Evolutionary conservation across 2,888 invertebrate species (phyloP).

Genomic region (Hydriomena furcata): DNA sequence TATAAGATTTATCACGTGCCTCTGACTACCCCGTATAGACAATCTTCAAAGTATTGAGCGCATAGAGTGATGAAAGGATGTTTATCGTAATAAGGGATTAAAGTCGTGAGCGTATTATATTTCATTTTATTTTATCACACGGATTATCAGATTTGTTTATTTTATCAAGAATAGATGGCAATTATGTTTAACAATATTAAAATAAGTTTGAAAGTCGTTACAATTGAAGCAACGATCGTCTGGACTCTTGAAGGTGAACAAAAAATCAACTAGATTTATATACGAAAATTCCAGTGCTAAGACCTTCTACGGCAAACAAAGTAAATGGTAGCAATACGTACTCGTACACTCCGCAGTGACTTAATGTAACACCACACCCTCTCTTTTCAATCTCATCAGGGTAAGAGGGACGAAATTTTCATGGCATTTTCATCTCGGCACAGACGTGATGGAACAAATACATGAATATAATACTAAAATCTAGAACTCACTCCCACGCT

Average conservation of each 20-base stretch:
- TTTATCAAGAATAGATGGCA: conserved; percentile 34
- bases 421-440: conserved; percentile 78
- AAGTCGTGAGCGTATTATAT: too few relatives aligned
- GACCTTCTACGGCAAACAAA: conserved; percentile 62
- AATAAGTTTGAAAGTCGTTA: conserved; percentile 62
- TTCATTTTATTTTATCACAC: too few relatives aligned
- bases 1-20: too few relatives aligned
- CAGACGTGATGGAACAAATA: conserved; percentile 79
- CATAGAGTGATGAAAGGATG: too few relatives aligned
- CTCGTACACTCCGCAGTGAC: conserved; percentile 65
- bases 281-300: conserved; percentile 60
- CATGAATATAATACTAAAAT: conserved; percentile 80
- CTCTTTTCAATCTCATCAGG: conserved; percentile 60
- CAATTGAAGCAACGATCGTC: conserved; percentile 60
- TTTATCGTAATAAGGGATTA: too few relatives aligned
- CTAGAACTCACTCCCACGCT: conserved; percentile 54
- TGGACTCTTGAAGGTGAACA: conserved; percentile 70
- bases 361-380: conserved; percentile 66
- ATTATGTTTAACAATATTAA: conserved; percentile 42
- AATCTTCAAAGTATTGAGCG: too few relatives aligned
- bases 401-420: conserved; percentile 69
- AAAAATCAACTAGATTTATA: conserved; percentile 61
- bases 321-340: conserved; percentile 67
- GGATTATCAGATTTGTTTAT: conserved; percentile 11
- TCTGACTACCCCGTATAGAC: too few relatives aligned